Conservation (phyloP, 2,113 vertebrate genomes). For the Oxyruncus cristatus region DNA sequence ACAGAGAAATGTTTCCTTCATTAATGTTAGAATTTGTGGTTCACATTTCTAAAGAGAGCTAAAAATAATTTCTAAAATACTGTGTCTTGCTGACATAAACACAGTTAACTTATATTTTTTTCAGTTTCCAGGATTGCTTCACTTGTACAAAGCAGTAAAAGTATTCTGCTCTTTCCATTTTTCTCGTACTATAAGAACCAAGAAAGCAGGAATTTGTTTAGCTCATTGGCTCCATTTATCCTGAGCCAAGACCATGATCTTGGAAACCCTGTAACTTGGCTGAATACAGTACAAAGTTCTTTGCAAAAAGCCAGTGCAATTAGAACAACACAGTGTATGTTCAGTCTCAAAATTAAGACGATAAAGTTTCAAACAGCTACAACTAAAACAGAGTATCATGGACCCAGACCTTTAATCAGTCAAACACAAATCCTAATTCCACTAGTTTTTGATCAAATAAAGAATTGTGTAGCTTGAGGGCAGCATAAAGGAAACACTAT, state of each 20-base stretch:
- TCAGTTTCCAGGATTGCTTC: conserved; percentile 25
- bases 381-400: conserved; percentile 6
- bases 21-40: conserved; percentile 3
- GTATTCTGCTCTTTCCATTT: conserved; percentile 42
- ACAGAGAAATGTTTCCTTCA: not conserved
- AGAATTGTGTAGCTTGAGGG: not conserved
- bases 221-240: conserved; percentile 64
- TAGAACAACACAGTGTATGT: conserved; percentile 56
- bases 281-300: conserved; percentile 59
- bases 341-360: conserved; percentile 51
- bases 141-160: conserved; percentile 23
- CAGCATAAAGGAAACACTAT: not conserved
- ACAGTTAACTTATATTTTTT: conserved; percentile 25
- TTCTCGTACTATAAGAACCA: conserved; percentile 47
- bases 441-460: not conserved
- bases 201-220: conserved; percentile 64
- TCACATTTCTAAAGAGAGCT: not conserved
- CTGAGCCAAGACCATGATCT: conserved; percentile 47
- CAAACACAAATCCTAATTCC: not conserved
- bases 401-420: not conserved
- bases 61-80: conserved; percentile 26
- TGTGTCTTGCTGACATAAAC: not conserved
- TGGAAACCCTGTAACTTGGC: conserved; percentile 59
- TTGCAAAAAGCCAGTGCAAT: conserved; percentile 58
- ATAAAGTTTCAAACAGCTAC: conserved; percentile 51